Evolutionary conservation across 2,113 vertebrate species (phyloP).

Genomic region (Eretmochelys imbricata): DNA sequence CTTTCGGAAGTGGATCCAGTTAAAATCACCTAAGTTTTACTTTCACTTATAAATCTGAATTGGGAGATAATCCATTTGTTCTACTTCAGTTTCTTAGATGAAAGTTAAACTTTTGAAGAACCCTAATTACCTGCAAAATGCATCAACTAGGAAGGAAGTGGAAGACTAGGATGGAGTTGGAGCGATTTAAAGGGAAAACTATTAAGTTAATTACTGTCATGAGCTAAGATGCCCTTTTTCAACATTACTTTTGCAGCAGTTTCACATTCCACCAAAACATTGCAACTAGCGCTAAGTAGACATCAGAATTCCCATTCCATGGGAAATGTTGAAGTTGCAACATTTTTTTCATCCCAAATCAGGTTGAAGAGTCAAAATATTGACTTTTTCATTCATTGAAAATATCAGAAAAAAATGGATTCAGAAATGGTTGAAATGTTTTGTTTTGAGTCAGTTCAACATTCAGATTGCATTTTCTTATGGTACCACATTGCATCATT

Average conservation of each 20-base stretch:
- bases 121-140: not conserved
- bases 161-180: not conserved
- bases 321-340: not conserved
- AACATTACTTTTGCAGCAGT: not conserved
- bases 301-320: not conserved
- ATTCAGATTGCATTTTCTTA: constrained; percentile 55
- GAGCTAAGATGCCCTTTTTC: not conserved
- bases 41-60: constrained; percentile 8
- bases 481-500: constrained; percentile 49
- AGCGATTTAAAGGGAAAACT: not conserved
- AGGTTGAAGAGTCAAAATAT: constrained; percentile 34
- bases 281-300: not conserved
- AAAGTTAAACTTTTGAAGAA: not conserved
- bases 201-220: not conserved
- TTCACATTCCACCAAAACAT: not conserved
- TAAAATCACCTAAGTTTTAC: not conserved
- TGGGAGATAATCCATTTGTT: not conserved
- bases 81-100: not conserved
- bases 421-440: constrained; percentile 60
- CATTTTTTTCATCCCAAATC: constrained; percentile 35
- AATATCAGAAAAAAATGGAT: constrained; percentile 49
- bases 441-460: constrained; percentile 52
- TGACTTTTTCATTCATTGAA: constrained; percentile 29
- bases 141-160: not conserved
- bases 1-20: not conserved